Evolutionary conservation across 2,888 invertebrate species (phyloP).

Genomic region (Lutraria lutraria): DNA sequence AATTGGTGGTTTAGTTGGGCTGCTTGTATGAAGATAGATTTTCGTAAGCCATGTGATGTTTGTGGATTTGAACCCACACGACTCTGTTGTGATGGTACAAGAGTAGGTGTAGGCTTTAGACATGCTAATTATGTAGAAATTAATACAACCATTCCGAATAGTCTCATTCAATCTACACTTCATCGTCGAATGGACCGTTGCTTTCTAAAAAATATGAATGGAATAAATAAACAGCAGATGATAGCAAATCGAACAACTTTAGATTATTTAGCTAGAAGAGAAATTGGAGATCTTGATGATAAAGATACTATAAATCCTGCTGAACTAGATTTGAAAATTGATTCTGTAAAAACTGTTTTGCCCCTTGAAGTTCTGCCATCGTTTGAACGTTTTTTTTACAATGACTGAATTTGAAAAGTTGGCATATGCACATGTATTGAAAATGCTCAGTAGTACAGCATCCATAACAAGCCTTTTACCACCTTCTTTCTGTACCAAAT

Average conservation of each 20-base stretch:
- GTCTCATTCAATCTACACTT: background rate
- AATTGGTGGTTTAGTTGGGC: constrained; percentile 44
- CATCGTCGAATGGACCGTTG: constrained; percentile 38
- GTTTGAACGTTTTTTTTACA: background rate
- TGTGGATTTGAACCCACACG: too few species aligned
- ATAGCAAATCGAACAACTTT: constrained; percentile 17
- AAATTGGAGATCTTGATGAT: background rate
- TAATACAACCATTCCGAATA: constrained; percentile 19
- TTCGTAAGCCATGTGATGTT: too few species aligned
- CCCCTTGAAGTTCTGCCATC: background rate
- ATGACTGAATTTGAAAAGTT: constrained; percentile 12
- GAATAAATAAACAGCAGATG: constrained; percentile 21
- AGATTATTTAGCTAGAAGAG: constrained; percentile 35
- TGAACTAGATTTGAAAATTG: background rate
- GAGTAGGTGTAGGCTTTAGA: too few species aligned
- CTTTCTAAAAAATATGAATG: constrained; percentile 17
- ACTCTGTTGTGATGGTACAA: too few species aligned
- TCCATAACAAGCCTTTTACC: constrained; percentile 51
- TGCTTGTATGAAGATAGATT: constrained; percentile 36
- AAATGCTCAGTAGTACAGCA: constrained; percentile 53
- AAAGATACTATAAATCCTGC: background rate
- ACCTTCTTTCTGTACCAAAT: background rate
- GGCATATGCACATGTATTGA: constrained; percentile 22
- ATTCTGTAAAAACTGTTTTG: background rate
- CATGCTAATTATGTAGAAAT: constrained; percentile 61